Base-by-base conservation (phyloP, 2,113 vertebrate species). In the Sinosuthora webbiana region DNA sequence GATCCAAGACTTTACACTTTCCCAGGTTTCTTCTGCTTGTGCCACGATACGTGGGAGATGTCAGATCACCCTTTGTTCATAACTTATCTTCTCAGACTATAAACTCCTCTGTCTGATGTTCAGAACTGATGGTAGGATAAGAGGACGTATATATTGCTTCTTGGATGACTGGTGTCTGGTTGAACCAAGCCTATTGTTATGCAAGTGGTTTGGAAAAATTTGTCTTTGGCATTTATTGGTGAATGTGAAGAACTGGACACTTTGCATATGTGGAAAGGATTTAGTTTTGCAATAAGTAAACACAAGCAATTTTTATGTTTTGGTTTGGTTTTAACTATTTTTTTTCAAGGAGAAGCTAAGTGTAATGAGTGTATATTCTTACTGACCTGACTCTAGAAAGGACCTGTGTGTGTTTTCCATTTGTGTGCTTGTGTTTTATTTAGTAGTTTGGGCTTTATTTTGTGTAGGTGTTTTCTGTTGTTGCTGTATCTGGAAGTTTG, bases 241-340 rank as follows among this genome's bases (percentile, higher is more conserved):
- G 7, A 63, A 50, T 0, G 0, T 25, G n/a, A 92, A 60, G 12
- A 73, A 47, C 16, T 13, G 11, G 7, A 31, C 1, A 3, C 4
- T 77, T 64, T 22, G 35, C 35, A 28, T 0, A 0, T n/a, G 16
- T 56, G 16, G 41, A 73, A 89, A 81, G 56, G 17, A 73, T 19
- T 24, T 3, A 47, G 11, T 22, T 91, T 65, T 80, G 27, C 27
- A 56, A 20, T 47, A 56, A 25, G 13, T 11, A 64, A 73, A 24
- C 15, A 47, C 15, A 33, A 64, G 39, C 53, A 68, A 80, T 30
- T 56, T 60, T 19, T 22, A 42, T 4, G 7, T 52, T 84, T 59
- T 79, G 14, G 20, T 62, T 71, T 67, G 20, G 1, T 33, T 77
- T 41, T 20, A 89, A 35, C 22, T 89, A 10, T 4, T 74, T 37